Percentiles rank a stretch among this genome's conserved stretches.
Evolutionary conservation across 2,113 vertebrate genomes (phyloP).

Genomic region (Zosterops japonicus): DNA sequence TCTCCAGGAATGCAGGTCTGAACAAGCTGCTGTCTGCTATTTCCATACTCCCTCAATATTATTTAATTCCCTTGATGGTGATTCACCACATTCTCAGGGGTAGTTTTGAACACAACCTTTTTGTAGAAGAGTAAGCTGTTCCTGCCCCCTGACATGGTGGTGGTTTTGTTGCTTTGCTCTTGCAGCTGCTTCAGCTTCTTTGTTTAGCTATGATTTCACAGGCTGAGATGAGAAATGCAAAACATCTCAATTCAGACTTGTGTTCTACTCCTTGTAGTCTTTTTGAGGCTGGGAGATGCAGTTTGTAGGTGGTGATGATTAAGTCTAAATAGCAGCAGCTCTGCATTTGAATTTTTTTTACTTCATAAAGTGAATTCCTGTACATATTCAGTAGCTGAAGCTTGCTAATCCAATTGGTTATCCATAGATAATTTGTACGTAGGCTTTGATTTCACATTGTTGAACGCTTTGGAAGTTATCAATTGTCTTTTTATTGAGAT

Average conservation of each 20-base stretch:
- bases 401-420: background rate
- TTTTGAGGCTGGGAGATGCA: background rate
- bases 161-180: background rate
- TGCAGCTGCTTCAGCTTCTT: slow-evolving; percentile 8
- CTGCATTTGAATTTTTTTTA: background rate
- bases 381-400: background rate
- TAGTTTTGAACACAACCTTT: background rate
- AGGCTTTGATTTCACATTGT: background rate
- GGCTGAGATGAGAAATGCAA: background rate
- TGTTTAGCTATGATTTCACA: background rate
- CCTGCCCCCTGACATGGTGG: background rate
- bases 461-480: background rate
- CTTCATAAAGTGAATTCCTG: background rate
- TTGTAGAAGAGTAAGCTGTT: background rate
- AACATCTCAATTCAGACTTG: background rate
- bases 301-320: background rate
- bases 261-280: background rate
- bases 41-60: background rate
- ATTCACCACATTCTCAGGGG: background rate
- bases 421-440: background rate
- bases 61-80: background rate
- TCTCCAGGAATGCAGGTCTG: background rate
- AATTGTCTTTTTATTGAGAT: background rate
- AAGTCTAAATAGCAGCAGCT: background rate
- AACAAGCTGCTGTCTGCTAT: background rate